Base-by-base conservation (phyloP, 37 sponge, comb jelly and placozoan species). In the Petrosia ficiformis region DNA sequence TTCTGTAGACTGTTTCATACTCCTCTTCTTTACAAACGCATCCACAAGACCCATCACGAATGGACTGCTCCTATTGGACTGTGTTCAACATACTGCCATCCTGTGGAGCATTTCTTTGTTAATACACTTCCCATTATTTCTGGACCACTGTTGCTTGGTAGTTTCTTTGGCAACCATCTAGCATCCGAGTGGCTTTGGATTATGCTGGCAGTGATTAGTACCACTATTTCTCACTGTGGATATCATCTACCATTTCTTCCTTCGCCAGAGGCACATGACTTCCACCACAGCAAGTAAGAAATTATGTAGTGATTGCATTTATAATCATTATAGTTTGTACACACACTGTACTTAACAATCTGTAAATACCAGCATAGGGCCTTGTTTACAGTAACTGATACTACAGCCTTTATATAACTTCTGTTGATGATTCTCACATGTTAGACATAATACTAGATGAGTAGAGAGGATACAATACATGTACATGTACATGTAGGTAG, bases 21-120 rank as follows among this genome's bases (percentile, higher is more conserved):
- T 41, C 81, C 83, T 0, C 65, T 33, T 56, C 65, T 97, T 40
- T 97, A 97, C 86, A 91, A 84, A 61, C 82, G 77, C 77, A 88
- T 91, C 24, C 98, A 97, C 90, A 97, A 94, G 86, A 80, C 57
- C 6, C 98, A 97, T 67, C 98, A 97, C 75, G 94, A 97, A 65
- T 94, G 92, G 92, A 89, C 77, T 0, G 90, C 92, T 25, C 98
- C 98, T 0, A 70, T 91, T 16, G 69, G 83, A 16, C 75, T 97
- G 61, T 60, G 72, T 39, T 54, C 84, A 35, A 48, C 89, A 37
- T 94, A 97, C 81, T 90, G 92, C 63, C 86, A 88, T 41, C 94
- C 98, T 25, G 19, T 94, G 54, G 98, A 97, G 65, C 84, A 89
- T 33, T 33, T 86, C 26, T 1, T 91, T 6, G 52, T 48, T 76